Percentiles rank a stretch among this genome's conserved stretches.
These are phyloP conservation scores for Myanophis thanlyinensis DNA, from an alignment of 2,113 vertebrate species.

Conservation along the genomic window DNA sequence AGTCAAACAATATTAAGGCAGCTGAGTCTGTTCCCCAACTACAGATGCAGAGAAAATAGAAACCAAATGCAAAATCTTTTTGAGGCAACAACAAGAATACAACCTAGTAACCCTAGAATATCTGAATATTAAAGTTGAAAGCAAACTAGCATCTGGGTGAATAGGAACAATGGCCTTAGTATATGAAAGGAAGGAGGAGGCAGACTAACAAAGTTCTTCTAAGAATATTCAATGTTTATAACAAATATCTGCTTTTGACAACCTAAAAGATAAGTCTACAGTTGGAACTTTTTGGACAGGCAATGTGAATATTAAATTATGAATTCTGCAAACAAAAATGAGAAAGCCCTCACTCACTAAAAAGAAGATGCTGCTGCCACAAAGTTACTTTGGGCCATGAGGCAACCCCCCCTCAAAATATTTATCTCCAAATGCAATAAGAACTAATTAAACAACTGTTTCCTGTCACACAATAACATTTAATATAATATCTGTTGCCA, in stretches of 20 bases:
- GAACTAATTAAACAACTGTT: background rate
- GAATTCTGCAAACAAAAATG: background rate
- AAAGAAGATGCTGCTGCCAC: background rate
- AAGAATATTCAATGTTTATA: background rate
- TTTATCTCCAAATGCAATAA: background rate
- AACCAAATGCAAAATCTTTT: background rate
- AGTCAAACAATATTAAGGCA: background rate
- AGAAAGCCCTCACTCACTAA: background rate
- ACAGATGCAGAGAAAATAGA: background rate
- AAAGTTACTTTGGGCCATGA: background rate
- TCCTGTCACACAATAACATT: background rate
- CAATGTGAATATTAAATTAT: background rate
- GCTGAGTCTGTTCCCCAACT: background rate
- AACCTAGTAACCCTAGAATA: background rate
- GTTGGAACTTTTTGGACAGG: background rate
- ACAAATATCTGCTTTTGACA: background rate
- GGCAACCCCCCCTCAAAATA: background rate
- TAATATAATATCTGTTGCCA: background rate
- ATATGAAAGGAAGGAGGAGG: background rate
- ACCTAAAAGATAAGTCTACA: background rate
- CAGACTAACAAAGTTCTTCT: background rate
- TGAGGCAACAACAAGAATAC: no score
- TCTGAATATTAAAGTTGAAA: background rate
- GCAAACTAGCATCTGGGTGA: background rate
- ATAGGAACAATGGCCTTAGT: background rate